phyloP scores from a whole-genome alignment of 2,888 invertebrate genomes.

The Agrypnus murinus region DNA sequence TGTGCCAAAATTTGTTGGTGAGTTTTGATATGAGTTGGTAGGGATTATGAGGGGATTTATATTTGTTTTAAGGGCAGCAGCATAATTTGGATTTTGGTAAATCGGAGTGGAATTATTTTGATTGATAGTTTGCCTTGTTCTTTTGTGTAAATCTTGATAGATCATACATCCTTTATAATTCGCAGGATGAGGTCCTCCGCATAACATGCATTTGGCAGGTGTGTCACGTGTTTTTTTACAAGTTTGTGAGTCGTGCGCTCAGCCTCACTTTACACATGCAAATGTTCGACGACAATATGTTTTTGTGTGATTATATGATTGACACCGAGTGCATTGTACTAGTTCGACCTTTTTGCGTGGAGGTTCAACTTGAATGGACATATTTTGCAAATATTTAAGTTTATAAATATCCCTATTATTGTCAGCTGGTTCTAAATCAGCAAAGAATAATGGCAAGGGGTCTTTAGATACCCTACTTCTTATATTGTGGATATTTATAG shows the following conservation, averaged over 20 bases:
- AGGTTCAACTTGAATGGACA: slow-evolving; percentile 7
- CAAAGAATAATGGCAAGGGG: not conserved
- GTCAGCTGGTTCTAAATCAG: not conserved
- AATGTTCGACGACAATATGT: not conserved
- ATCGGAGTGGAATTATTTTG: slow-evolving; percentile 13
- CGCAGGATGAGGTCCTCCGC: slow-evolving; percentile 6
- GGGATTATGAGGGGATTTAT: not conserved
- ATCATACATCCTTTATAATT: slow-evolving; percentile 8
- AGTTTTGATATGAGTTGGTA: not conserved
- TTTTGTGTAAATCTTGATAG: slow-evolving; percentile 8
- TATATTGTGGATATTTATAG: slow-evolving; percentile 14
- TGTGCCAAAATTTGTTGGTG: not conserved
- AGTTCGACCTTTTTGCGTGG: slow-evolving; percentile 9
- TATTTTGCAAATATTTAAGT: slow-evolving; percentile 11
- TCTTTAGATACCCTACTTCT: not conserved
- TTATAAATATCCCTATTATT: not conserved
- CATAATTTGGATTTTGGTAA: not conserved
- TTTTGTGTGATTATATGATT: slow-evolving; percentile 12
- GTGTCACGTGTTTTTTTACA: slow-evolving; percentile 7
- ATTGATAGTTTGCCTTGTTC: slow-evolving; percentile 3
- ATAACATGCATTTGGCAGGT: slow-evolving; percentile 3
- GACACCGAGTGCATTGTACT: slow-evolving; percentile 4
- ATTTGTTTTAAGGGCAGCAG: slow-evolving; percentile 2
- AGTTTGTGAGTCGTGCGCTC: not conserved
- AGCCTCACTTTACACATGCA: not conserved